phyloP scores from a whole-genome alignment of 2,888 invertebrate genomes.

The Pyrrhopygopsis socrates region DNA sequence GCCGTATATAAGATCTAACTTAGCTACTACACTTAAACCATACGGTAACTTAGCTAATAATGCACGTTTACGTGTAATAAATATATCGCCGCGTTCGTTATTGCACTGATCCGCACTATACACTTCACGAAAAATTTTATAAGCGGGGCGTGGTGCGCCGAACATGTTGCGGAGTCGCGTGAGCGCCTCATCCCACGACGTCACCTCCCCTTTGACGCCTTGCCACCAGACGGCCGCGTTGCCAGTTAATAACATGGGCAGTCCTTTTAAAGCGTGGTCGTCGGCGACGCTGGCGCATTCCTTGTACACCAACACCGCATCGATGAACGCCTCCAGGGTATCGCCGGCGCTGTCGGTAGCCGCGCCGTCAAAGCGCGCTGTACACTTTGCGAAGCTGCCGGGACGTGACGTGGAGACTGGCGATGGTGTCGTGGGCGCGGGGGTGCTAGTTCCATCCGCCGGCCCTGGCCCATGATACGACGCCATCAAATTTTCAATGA shows the following conservation, averaged over 20 bases:
- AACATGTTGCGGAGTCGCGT: conserved; percentile 30
- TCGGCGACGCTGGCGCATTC: conserved; percentile 48
- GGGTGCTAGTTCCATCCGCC: background rate
- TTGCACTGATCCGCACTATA: background rate
- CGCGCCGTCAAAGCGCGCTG: conserved; percentile 41
- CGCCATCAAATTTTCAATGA: conserved; percentile 7
- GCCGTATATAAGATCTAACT: conserved; percentile 8
- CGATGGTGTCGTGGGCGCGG: background rate
- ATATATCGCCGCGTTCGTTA: conserved; percentile 14
- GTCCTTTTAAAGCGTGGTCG: conserved; percentile 32
- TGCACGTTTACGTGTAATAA: background rate
- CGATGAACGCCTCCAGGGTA: conserved; percentile 55
- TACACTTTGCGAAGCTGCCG: conserved; percentile 50
- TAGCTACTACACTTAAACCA: background rate
- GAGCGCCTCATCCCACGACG: conserved; percentile 47
- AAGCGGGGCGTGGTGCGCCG: background rate
- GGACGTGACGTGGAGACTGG: background rate
- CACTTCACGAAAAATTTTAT: conserved; percentile 15
- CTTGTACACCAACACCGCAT: conserved; percentile 48
- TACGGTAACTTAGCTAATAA: conserved; percentile 18
- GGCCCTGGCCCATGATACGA: background rate
- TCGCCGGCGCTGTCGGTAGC: background rate
- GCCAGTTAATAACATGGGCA: conserved; percentile 67
- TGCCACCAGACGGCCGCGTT: conserved; percentile 79
- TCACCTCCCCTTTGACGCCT: conserved; percentile 33